These are phyloP conservation scores for Geophilus truncorum DNA, from an alignment of 2,888 invertebrate species.

Conservation along the genomic window DNA sequence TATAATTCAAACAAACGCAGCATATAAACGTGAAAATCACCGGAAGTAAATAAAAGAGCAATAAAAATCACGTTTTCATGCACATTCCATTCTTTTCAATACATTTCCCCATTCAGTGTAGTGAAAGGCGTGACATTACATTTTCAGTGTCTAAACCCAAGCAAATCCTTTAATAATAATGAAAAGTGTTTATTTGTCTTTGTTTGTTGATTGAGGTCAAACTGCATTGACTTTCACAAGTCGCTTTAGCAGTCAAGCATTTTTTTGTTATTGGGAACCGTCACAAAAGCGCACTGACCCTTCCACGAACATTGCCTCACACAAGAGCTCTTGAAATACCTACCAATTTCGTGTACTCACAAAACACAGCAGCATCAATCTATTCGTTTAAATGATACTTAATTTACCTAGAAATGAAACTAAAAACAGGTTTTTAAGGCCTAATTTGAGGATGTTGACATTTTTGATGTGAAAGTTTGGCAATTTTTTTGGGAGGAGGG, in stretches of 20 bases:
- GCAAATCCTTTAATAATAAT: not conserved
- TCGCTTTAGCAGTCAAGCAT: constrained; percentile 1
- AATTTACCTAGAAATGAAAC: not conserved
- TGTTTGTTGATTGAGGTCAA: constrained; percentile 6
- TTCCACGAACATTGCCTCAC: not conserved
- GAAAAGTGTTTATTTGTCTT: not conserved
- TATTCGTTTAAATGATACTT: not conserved
- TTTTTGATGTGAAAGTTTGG: not conserved
- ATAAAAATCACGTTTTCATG: too few relatives aligned
- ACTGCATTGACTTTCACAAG: constrained; percentile 12
- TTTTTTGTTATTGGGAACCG: not conserved
- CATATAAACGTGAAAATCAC: too few relatives aligned
- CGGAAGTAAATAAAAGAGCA: too few relatives aligned
- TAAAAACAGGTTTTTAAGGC: not conserved
- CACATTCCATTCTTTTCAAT: too few relatives aligned
- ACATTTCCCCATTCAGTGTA: too few relatives aligned
- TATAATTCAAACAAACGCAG: too few relatives aligned
- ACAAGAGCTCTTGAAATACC: too few relatives aligned
- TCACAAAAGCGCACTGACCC: not conserved
- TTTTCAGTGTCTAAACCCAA: not conserved
- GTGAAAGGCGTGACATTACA: not conserved
- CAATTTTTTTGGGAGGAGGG: not conserved
- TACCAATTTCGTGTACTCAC: not conserved
- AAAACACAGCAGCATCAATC: too few relatives aligned
- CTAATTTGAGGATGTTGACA: not conserved